phyloP scores from a whole-genome alignment of 2,113 vertebrate species.

The Geococcyx californianus region DNA sequence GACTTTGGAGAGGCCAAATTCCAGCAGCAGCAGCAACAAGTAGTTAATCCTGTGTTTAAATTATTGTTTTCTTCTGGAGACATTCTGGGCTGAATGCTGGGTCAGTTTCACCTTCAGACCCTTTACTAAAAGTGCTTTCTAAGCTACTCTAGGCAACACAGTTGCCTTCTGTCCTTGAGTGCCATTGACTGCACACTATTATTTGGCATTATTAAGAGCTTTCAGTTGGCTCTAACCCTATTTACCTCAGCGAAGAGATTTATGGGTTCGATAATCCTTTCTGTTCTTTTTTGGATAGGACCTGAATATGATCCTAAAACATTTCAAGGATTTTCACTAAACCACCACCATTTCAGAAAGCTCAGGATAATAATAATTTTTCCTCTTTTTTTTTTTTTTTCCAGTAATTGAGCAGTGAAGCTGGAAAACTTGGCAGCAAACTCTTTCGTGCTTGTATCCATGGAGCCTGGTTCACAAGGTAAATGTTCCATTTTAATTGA shows the following conservation, averaged over 20 bases:
- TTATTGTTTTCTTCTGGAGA: neutral
- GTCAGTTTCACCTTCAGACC: neutral
- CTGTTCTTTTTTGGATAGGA: neutral
- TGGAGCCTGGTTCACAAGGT: slow-evolving; percentile 61
- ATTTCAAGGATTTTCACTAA: neutral
- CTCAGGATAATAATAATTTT: neutral
- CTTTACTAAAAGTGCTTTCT: neutral
- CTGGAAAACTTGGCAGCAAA: neutral
- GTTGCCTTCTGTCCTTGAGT: neutral
- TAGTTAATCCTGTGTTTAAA: neutral
- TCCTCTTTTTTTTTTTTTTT: neutral
- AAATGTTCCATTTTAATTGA: slow-evolving; percentile 32
- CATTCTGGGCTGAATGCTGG: neutral
- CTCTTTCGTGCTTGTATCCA: neutral
- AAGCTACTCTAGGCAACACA: neutral
- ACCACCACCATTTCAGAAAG: neutral
- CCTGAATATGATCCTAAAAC: neutral
- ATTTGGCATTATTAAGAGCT: neutral
- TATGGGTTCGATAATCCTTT: neutral
- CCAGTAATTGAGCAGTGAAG: slow-evolving; percentile 16
- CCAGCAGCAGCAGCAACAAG: neutral
- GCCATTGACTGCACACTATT: neutral
- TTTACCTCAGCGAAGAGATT: neutral
- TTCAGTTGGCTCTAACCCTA: neutral
- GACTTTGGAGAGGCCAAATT: neutral